A percentile compares a stretch with the other conserved stretches of the same genome.
Evolutionary conservation across 2,797 vertebrate genomes (phyloP).

Genomic region (Naso thynnoides): DNA sequence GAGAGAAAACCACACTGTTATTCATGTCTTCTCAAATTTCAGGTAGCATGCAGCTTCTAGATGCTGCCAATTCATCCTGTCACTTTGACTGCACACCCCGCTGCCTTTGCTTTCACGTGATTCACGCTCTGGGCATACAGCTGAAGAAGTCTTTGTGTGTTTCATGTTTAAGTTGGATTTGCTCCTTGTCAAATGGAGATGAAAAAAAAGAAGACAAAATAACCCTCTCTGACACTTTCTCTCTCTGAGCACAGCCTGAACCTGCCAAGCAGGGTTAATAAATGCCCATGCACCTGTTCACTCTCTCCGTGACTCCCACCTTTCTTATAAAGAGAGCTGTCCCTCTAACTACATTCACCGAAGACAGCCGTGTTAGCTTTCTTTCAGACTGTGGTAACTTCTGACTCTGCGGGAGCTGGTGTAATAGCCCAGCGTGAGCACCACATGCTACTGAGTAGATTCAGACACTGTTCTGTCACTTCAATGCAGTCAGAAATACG

Average conservation of each 20-base stretch:
- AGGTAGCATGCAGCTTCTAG: constrained; percentile 17
- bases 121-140: constrained; percentile 37
- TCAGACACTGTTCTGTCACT: constrained; percentile 71
- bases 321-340: constrained; percentile 46
- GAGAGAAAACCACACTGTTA: constrained; percentile 15
- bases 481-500: constrained; percentile 64
- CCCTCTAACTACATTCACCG: constrained; percentile 38
- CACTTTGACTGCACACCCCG: constrained; percentile 23
- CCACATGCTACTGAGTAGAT: constrained; percentile 57
- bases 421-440: constrained; percentile 76
- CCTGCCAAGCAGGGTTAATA: constrained; percentile 43
- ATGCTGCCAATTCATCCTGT: constrained; percentile 24
- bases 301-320: constrained; percentile 33
- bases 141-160: constrained; percentile 41
- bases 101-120: constrained; percentile 30
- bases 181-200: constrained; percentile 42
- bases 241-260: constrained; percentile 26
- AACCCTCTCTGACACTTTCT: constrained; percentile 10
- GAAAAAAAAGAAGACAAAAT: constrained; percentile 24
- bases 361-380: constrained; percentile 52
- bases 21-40: constrained; percentile 32
- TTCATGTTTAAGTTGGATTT: constrained; percentile 48
- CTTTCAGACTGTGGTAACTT: constrained; percentile 58
- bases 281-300: constrained; percentile 51
- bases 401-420: constrained; percentile 67